These are phyloP conservation scores for Pollenia griseotomentosa DNA, from an alignment of 2,888 invertebrate species.

Conservation along the genomic window DNA sequence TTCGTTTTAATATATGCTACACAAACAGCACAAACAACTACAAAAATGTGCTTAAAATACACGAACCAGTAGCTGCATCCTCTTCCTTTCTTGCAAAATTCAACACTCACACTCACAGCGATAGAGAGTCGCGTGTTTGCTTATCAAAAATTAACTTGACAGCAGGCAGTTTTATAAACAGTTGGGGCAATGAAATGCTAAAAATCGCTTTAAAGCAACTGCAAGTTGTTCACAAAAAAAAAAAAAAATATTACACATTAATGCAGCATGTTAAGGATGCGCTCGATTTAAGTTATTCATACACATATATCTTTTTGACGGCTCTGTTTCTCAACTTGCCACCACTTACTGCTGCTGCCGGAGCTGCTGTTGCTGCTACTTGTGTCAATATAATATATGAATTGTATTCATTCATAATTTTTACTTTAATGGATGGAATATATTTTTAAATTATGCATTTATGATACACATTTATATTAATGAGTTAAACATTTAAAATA, in stretches of 20 bases:
- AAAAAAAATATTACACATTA: slow-evolving; percentile 59
- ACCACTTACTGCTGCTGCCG: slow-evolving; percentile 15
- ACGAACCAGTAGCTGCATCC: slow-evolving; percentile 70
- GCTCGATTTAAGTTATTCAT: slow-evolving; percentile 76
- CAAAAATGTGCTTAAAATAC: slow-evolving; percentile 37
- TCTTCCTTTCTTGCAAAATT: slow-evolving; percentile 33
- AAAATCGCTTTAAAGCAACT: slow-evolving; percentile 16
- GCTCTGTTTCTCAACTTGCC: slow-evolving; percentile 70
- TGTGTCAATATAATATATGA: slow-evolving; percentile 66
- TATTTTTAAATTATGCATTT: slow-evolving; percentile 58
- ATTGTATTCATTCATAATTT: slow-evolving; percentile 65
- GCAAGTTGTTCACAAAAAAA: neutral
- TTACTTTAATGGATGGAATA: slow-evolving; percentile 16
- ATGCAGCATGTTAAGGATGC: slow-evolving; percentile 72
- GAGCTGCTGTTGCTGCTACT: slow-evolving; percentile 25
- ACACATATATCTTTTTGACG: slow-evolving; percentile 77
- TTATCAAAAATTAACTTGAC: slow-evolving; percentile 76
- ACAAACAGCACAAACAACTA: neutral
- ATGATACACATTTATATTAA: slow-evolving; percentile 60
- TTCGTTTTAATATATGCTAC: neutral
- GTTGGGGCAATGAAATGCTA: slow-evolving; percentile 60
- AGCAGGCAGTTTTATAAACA: slow-evolving; percentile 72
- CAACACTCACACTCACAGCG: slow-evolving; percentile 11
- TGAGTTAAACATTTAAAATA: slow-evolving; percentile 62
- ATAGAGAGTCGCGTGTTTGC: slow-evolving; percentile 75